Percentiles rank a stretch among this genome's conserved stretches.
Conservation (phyloP, 2,113 vertebrate genomes). For the Oriolus oriolus region DNA sequence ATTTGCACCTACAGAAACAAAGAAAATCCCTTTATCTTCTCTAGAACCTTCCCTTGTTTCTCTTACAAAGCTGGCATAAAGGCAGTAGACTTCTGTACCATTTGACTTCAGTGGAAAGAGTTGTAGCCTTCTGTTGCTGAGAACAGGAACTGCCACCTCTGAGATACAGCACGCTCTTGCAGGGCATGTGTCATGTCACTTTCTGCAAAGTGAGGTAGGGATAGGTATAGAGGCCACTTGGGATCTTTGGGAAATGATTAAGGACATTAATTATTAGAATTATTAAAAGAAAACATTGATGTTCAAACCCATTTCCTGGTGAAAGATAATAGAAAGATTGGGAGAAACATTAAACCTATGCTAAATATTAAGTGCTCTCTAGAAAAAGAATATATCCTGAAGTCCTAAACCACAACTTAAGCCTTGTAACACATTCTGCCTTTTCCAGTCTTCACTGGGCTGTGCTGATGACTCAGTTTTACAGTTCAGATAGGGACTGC, state of each 20-base stretch:
- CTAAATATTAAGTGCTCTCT: not conserved
- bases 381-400: not conserved
- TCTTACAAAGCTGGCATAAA: not conserved
- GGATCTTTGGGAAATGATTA: not conserved
- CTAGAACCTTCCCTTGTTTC: not conserved
- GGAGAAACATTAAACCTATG: not conserved
- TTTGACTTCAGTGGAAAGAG: not conserved
- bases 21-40: not conserved
- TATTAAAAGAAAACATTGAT: not conserved
- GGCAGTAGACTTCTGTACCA: not conserved
- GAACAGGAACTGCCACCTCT: not conserved
- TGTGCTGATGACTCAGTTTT: not conserved
- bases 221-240: not conserved
- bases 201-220: not conserved
- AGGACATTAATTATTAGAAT: not conserved
- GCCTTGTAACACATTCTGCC: not conserved
- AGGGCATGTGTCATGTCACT: not conserved
- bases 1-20: not conserved
- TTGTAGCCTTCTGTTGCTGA: not conserved
- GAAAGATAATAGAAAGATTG: not conserved
- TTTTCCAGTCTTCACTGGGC: not conserved
- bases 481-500: not conserved
- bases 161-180: rapidly evolving
- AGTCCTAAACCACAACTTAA: not conserved
- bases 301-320: not conserved